Evolutionary conservation across 2,113 vertebrate species (phyloP).

Genomic region (Helogale parvula): DNA sequence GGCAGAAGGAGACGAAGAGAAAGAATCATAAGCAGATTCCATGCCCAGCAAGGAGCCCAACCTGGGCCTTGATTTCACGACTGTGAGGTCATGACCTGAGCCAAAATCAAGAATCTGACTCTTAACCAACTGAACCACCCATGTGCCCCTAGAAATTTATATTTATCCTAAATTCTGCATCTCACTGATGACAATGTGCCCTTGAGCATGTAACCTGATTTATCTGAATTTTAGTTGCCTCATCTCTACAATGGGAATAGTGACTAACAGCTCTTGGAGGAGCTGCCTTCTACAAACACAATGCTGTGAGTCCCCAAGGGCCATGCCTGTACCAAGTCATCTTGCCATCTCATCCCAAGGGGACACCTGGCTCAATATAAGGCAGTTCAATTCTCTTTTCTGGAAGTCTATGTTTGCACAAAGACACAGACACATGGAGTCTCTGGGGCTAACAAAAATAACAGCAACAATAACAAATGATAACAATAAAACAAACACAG

Average conservation of each 20-base stretch:
- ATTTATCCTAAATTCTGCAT: neutral
- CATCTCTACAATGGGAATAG: neutral
- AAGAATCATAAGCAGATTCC: neutral
- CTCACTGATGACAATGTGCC: neutral
- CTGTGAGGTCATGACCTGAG: neutral
- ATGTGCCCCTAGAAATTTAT: neutral
- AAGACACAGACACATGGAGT: neutral
- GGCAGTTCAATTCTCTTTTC: neutral
- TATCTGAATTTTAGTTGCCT: neutral
- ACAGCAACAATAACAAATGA: neutral
- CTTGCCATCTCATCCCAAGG: neutral
- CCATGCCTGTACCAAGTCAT: neutral
- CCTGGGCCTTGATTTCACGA: neutral
- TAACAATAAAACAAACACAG: neutral
- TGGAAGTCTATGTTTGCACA: neutral
- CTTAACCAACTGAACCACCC: neutral
- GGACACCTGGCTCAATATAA: neutral
- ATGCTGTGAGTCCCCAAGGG: neutral
- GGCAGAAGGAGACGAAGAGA: neutral
- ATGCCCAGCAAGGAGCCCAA: neutral
- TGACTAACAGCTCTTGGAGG: neutral
- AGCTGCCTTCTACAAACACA: neutral
- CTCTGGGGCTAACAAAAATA: neutral
- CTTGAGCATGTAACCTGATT: neutral
- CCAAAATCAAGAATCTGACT: neutral